phyloP scores from a whole-genome alignment of 2,113 vertebrate species.

The rabbit (Oryctolagus cuniculus) region DNA sequence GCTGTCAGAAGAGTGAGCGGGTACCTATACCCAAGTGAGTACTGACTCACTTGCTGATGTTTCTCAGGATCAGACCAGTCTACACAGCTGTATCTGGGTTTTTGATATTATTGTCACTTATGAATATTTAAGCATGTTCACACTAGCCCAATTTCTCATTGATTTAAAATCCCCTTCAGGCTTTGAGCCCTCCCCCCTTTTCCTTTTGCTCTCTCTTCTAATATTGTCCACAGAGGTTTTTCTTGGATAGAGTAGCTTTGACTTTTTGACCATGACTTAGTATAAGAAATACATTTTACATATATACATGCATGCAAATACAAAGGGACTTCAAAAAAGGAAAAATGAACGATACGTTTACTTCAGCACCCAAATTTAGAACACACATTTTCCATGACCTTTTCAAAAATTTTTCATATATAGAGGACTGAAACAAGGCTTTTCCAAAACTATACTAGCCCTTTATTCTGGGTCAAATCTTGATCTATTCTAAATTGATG shows the following conservation, averaged over 20 bases:
- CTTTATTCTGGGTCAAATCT: slow-evolving; percentile 38
- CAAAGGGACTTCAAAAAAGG: too few species aligned
- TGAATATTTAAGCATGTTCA: slow-evolving; percentile 63
- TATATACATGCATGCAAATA: too few species aligned
- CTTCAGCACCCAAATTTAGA: too few species aligned
- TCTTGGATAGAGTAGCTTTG: slow-evolving; percentile 26
- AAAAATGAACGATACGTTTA: too few species aligned
- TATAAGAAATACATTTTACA: not conserved
- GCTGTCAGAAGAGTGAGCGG: not conserved
- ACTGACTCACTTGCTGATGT: not conserved
- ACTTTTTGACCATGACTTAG: slow-evolving; percentile 9
- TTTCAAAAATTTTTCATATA: not conserved
- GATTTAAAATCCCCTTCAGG: slow-evolving; percentile 43
- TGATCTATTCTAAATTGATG: slow-evolving; percentile 60
- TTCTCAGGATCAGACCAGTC: not conserved
- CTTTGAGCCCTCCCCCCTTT: not conserved
- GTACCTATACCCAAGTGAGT: not conserved
- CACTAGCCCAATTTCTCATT: slow-evolving; percentile 50
- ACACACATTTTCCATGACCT: too few species aligned
- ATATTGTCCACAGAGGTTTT: not conserved
- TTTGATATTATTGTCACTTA: slow-evolving; percentile 44
- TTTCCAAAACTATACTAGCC: slow-evolving; percentile 15
- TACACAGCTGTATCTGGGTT: not conserved
- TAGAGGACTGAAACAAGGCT: slow-evolving; percentile 5
- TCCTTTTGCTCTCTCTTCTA: slow-evolving; percentile 40